Percentiles rank a stretch among this genome's conserved stretches.
phyloP scores from a whole-genome alignment of 2,797 vertebrate species.

The Syngnathus rostellatus region DNA sequence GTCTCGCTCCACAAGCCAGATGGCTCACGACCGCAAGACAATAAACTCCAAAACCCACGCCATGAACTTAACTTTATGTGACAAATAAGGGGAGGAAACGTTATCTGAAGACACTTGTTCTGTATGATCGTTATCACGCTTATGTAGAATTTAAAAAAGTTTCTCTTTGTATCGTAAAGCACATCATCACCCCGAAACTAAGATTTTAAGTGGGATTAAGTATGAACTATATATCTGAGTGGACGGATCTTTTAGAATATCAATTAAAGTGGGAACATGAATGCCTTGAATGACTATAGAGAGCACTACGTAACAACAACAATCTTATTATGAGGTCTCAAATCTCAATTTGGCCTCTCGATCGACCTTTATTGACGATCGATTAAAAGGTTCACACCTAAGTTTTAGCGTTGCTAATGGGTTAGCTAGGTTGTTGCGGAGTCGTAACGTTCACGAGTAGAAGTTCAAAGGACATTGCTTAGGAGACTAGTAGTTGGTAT shows the following conservation, averaged over 20 bases:
- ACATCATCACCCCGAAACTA: neutral
- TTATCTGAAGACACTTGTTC: neutral
- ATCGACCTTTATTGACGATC: neutral
- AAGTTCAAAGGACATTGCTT: conserved; percentile 47
- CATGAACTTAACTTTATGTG: conserved; percentile 58
- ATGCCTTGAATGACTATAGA: neutral
- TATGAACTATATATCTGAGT: no score
- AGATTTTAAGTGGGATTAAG: neutral
- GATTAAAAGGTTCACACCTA: neutral
- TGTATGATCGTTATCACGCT: neutral
- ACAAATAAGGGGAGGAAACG: neutral
- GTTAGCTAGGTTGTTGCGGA: conserved; percentile 34
- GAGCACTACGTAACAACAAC: neutral
- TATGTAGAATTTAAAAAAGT: neutral
- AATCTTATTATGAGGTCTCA: neutral
- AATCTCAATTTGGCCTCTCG: neutral
- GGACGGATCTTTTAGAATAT: neutral
- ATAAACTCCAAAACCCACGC: conserved; percentile 54
- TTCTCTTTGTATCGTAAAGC: neutral
- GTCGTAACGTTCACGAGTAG: conserved; percentile 31
- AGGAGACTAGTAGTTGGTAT: conserved; percentile 33
- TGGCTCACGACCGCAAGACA: conserved; percentile 56
- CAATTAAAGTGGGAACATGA: neutral
- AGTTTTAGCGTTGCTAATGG: conserved; percentile 12
- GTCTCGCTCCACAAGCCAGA: conserved; percentile 59